A percentile compares a stretch with the other conserved stretches of the same genome.
Conservation (phyloP, 2,888 invertebrate genomes). For the Drosophila ochracea region DNA sequence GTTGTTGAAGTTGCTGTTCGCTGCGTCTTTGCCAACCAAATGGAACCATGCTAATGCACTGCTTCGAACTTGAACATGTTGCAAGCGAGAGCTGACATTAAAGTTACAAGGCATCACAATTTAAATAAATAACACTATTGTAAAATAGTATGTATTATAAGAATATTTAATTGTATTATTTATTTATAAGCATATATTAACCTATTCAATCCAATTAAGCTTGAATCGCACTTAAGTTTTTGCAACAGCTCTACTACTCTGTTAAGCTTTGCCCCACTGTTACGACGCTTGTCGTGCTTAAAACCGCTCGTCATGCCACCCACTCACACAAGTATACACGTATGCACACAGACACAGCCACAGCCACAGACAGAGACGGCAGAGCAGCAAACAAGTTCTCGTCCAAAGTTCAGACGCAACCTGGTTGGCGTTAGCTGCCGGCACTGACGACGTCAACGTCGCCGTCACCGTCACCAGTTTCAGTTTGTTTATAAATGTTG, state of each 20-base stretch:
- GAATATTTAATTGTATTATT: not conserved
- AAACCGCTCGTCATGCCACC: constrained; percentile 38
- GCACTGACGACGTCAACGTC: constrained; percentile 41
- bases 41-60: constrained; percentile 42
- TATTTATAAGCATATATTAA: not conserved
- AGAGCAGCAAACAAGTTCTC: constrained; percentile 57
- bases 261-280: constrained; percentile 35
- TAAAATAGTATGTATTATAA: not conserved
- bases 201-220: not conserved
- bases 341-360: not conserved
- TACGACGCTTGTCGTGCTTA: constrained; percentile 5
- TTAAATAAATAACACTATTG: not conserved
- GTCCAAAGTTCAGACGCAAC: constrained; percentile 61
- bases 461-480: constrained; percentile 16
- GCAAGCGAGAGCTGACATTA: constrained; percentile 44
- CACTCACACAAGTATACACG: constrained; percentile 48
- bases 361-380: not conserved
- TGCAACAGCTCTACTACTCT: too few relatives aligned
- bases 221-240: not conserved
- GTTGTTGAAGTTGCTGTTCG: constrained; percentile 10
- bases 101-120: constrained; percentile 13
- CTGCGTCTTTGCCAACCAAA: constrained; percentile 6
- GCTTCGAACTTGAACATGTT: constrained; percentile 68
- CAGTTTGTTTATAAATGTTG: constrained; percentile 75
- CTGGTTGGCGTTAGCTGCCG: constrained; percentile 58